A percentile compares a stretch with the other conserved stretches of the same genome.
Conservation (phyloP, 2,888 invertebrate species). For the Metallyticus violacea region DNA sequence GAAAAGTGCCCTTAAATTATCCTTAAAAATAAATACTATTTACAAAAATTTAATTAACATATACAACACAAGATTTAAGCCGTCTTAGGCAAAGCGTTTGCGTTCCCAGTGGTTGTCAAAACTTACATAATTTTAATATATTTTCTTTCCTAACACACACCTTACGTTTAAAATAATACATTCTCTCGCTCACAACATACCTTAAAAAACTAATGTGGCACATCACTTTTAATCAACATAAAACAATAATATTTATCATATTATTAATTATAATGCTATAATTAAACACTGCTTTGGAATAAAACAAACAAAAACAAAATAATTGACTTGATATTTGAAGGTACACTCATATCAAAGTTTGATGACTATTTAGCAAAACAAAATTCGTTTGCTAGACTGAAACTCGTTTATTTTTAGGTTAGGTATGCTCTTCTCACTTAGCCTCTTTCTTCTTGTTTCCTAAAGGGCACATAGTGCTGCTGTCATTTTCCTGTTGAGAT, state of each 20-base stretch:
- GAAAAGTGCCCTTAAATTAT: too few relatives aligned
- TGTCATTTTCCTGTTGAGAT: neutral
- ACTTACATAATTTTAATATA: neutral
- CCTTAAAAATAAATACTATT: too few relatives aligned
- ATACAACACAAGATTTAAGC: too few relatives aligned
- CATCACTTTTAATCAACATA: slow-evolving; percentile 27
- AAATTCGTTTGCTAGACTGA: neutral
- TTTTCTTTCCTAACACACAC: neutral
- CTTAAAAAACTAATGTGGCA: slow-evolving; percentile 29
- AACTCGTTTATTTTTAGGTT: neutral
- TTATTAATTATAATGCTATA: neutral
- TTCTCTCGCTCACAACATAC: neutral
- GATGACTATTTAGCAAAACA: slow-evolving; percentile 1
- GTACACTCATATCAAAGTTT: neutral
- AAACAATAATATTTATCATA: slow-evolving; percentile 9
- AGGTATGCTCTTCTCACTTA: neutral
- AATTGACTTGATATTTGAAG: neutral
- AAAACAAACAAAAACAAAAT: neutral
- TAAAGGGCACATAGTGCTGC: neutral
- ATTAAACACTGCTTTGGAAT: slow-evolving; percentile 10
- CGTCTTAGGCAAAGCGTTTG: neutral
- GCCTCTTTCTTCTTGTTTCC: neutral
- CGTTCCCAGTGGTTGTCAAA: neutral
- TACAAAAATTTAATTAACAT: too few relatives aligned
- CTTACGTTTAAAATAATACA: neutral